Evolutionary conservation across 1,140 invertebrate genomes (phyloP).

Genomic region (Polypedilum pembai): DNA sequence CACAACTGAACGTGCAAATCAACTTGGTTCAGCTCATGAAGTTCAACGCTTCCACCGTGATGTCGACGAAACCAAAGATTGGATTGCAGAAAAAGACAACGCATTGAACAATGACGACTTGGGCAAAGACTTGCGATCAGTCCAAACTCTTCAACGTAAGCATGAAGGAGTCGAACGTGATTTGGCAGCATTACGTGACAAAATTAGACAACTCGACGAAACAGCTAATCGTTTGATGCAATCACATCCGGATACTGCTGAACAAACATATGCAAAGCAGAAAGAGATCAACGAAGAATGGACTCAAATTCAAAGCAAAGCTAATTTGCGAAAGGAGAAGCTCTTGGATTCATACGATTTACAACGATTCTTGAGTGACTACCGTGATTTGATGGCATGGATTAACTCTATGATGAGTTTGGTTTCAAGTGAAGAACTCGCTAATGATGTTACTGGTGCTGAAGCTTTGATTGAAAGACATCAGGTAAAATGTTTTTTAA

Average conservation of each 20-base stretch:
- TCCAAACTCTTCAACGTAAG: slow-evolving; percentile 94
- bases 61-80: slow-evolving; percentile 98
- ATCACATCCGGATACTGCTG: slow-evolving; percentile 94
- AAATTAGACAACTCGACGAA: slow-evolving; percentile 94
- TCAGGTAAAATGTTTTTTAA: slow-evolving; percentile 60
- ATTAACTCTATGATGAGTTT: slow-evolving; percentile 98
- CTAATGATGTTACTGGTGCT: slow-evolving; percentile 97
- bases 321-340: slow-evolving; percentile 94
- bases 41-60: slow-evolving; percentile 98
- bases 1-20: slow-evolving; percentile 84
- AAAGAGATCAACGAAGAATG: slow-evolving; percentile 98
- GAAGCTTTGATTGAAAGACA: slow-evolving; percentile 97
- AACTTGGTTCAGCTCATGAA: slow-evolving; percentile 95
- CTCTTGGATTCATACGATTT: slow-evolving; percentile 95
- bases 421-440: slow-evolving; percentile 96
- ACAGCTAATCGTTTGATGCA: slow-evolving; percentile 91
- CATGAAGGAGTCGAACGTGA: slow-evolving; percentile 97
- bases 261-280: slow-evolving; percentile 95
- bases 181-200: slow-evolving; percentile 92
- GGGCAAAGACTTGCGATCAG: slow-evolving; percentile 91
- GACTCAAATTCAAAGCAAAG: slow-evolving; percentile 91
- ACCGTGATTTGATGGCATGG: slow-evolving; percentile 97
- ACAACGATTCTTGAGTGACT: slow-evolving; percentile 95
- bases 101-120: slow-evolving; percentile 93
- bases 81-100: slow-evolving; percentile 98